A percentile compares a stretch with the other conserved stretches of the same genome.
phyloP scores from a whole-genome alignment of 2,888 invertebrate genomes.

The Nemoura dubitans region DNA sequence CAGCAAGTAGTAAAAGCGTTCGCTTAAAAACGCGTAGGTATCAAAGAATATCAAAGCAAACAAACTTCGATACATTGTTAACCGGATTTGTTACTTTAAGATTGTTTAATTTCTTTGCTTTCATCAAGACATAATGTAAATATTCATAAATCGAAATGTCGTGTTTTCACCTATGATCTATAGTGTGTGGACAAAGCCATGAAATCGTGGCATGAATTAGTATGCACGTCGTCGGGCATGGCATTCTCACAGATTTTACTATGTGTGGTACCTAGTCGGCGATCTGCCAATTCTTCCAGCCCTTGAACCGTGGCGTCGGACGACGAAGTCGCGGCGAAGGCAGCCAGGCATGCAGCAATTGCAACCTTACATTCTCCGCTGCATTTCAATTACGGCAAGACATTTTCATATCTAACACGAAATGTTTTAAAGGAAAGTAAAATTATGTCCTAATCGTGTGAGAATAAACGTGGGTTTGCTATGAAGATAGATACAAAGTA shows the following conservation, averaged over 20 bases:
- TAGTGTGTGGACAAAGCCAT: not conserved
- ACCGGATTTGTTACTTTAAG: not conserved
- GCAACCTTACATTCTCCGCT: conserved; percentile 7
- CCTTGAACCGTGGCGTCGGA: not conserved
- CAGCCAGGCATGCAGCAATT: not conserved
- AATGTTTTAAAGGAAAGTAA: not conserved
- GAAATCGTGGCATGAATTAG: not conserved
- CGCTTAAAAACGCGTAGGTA: not conserved
- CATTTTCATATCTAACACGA: not conserved
- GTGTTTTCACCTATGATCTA: not conserved
- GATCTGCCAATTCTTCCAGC: not conserved
- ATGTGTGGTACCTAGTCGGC: not conserved
- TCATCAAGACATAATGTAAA: not conserved
- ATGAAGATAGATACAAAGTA: not conserved
- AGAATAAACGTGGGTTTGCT: not conserved
- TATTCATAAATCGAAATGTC: not conserved
- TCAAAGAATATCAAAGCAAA: not conserved
- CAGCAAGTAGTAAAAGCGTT: not conserved
- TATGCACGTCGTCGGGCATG: not conserved
- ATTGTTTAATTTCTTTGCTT: not conserved
- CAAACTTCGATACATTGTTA: not conserved
- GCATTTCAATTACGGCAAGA: not conserved
- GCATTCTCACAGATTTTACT: not conserved
- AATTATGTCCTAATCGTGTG: not conserved
- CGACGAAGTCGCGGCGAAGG: not conserved